Conservation (phyloP, 2,888 invertebrate species). For the Gisinianus flammeolus region DNA sequence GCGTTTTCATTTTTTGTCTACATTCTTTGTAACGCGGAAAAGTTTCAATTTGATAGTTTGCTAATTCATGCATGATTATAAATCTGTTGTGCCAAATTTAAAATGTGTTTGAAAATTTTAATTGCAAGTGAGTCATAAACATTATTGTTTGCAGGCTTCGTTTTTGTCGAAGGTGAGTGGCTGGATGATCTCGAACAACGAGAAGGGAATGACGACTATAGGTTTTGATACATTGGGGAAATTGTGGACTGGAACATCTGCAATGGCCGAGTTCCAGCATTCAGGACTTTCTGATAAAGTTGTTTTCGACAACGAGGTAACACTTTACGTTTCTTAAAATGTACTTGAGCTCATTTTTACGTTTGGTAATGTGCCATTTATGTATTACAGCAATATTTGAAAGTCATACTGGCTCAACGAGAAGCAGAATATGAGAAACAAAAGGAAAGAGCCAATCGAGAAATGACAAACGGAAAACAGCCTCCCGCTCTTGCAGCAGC, state of each 20-base stretch:
- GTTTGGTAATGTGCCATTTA: not conserved
- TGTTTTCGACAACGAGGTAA: slow-evolving; percentile 8
- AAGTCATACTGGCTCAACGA: slow-evolving; percentile 5
- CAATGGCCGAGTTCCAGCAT: slow-evolving; percentile 22
- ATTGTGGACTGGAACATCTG: slow-evolving; percentile 41
- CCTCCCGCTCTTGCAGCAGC: not conserved
- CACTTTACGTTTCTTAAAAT: not conserved
- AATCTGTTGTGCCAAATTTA: too few species aligned
- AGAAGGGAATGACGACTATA: slow-evolving; percentile 9
- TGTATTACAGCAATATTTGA: slow-evolving; percentile 37
- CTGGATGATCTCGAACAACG: slow-evolving; percentile 40
- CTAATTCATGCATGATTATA: too few species aligned
- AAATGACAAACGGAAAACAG: not conserved
- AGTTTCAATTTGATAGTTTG: too few species aligned
- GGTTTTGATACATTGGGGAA: slow-evolving; percentile 34
- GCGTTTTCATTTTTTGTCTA: too few species aligned
- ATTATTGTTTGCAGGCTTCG: slow-evolving; percentile 41
- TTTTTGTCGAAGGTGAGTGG: slow-evolving; percentile 30
- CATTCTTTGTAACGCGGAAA: too few species aligned
- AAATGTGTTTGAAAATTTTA: too few species aligned
- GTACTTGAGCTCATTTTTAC: not conserved
- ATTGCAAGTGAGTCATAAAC: too few species aligned
- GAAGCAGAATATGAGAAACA: slow-evolving; percentile 3
- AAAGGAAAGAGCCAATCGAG: slow-evolving; percentile 17
- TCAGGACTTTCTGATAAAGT: slow-evolving; percentile 22